These are phyloP conservation scores for Thoracochromis brauschi DNA, from an alignment of 2,113 vertebrate genomes.

Conservation along the genomic window DNA sequence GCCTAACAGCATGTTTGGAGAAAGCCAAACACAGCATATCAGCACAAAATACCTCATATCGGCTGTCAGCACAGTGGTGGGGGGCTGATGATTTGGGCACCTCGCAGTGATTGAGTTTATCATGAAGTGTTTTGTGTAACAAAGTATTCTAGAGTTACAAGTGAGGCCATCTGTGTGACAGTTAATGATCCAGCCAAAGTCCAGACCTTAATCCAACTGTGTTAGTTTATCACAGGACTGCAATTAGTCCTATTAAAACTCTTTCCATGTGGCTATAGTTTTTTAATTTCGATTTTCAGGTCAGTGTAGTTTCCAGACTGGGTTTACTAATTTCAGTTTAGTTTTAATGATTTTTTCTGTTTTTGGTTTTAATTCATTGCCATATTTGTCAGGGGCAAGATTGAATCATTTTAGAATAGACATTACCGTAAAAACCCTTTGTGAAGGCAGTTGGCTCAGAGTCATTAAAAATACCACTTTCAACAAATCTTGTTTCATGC, in stretches of 20 bases:
- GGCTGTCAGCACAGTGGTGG: background rate
- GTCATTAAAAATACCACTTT: background rate
- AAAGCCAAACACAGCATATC: background rate
- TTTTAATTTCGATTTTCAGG: rapidly evolving
- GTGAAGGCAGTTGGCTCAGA: background rate
- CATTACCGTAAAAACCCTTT: background rate
- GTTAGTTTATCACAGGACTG: background rate
- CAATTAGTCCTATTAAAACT: background rate
- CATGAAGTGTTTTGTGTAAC: background rate
- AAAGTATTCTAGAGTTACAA: background rate
- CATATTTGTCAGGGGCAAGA: background rate
- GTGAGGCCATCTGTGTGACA: background rate
- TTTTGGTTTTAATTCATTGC: background rate
- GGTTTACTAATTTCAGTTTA: background rate
- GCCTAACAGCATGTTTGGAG: background rate
- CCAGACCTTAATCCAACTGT: background rate
- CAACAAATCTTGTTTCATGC: background rate
- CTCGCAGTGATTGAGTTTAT: background rate
- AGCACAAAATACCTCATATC: background rate
- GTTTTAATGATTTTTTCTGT: background rate
- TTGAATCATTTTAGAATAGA: background rate
- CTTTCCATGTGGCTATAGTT: background rate
- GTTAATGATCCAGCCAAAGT: background rate
- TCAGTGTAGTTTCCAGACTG: background rate
- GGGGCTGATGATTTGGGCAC: background rate